Percentiles rank a stretch among this genome's conserved stretches.
Evolutionary conservation across 2,888 invertebrate genomes (phyloP).

Genomic region (Drosophila subquinaria): DNA sequence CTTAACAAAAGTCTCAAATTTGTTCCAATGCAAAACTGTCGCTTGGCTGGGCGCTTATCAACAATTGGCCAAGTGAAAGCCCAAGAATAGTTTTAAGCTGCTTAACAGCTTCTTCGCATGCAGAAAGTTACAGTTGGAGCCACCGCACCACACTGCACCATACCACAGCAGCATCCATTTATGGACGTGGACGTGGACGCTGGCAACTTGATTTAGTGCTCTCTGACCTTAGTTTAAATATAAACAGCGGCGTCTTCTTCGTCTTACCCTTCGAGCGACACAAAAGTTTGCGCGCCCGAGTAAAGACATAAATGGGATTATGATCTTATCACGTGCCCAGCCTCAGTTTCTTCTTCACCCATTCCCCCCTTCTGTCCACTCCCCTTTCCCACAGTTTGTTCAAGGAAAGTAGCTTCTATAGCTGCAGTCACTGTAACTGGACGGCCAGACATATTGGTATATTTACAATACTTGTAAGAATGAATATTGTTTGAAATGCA

Average conservation of each 20-base stretch:
- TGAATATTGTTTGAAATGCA: too few species aligned
- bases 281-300: constrained; percentile 75
- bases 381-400: neutral
- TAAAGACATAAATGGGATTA: constrained; percentile 86
- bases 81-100: constrained; percentile 81
- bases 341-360: constrained; percentile 4
- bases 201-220: constrained; percentile 85
- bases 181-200: constrained; percentile 32
- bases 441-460: constrained; percentile 70
- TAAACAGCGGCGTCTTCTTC: constrained; percentile 80
- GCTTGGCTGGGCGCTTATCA: constrained; percentile 79
- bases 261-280: constrained; percentile 42
- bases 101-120: constrained; percentile 78
- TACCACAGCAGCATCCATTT: neutral
- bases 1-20: constrained; percentile 80
- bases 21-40: constrained; percentile 80
- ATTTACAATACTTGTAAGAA: constrained; percentile 49
- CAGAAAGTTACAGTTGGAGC: constrained; percentile 42
- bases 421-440: constrained; percentile 20
- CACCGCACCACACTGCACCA: neutral
- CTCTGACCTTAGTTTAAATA: constrained; percentile 85
- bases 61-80: constrained; percentile 74
- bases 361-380: neutral
- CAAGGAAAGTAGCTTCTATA: constrained; percentile 28
- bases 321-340: constrained; percentile 85